Conservation (phyloP, 2,113 vertebrate genomes). For the Cathartes aura region DNA sequence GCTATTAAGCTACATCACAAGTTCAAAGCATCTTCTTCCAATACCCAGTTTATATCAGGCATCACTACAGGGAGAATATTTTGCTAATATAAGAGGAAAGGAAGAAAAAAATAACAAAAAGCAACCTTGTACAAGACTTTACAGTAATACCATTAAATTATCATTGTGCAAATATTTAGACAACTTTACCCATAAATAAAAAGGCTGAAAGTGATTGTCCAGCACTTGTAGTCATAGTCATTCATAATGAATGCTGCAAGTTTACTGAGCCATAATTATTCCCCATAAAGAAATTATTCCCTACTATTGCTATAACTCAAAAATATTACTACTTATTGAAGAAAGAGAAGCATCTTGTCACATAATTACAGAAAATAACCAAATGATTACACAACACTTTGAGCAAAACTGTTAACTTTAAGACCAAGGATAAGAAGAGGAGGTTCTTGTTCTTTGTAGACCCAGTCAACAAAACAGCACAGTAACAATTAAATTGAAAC, state of each 20-base stretch:
- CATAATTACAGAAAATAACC: not conserved
- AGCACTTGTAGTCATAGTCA: not conserved
- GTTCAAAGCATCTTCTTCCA: not conserved
- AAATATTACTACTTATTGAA: not conserved
- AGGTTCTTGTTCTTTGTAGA: not conserved
- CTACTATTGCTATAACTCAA: not conserved
- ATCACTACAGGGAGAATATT: not conserved
- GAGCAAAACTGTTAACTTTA: not conserved
- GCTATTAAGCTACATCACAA: not conserved
- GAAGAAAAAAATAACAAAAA: not conserved
- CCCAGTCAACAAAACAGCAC: not conserved
- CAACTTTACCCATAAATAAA: not conserved
- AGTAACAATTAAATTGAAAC: not conserved
- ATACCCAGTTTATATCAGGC: not conserved
- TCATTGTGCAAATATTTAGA: not conserved
- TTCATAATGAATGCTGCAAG: not conserved
- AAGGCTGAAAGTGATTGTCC: not conserved
- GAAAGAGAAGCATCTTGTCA: not conserved
- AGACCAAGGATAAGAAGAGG: not conserved
- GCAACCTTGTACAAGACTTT: not conserved
- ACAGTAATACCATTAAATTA: not conserved
- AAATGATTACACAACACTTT: not conserved
- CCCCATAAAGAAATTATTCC: not conserved
- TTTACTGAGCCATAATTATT: not conserved
- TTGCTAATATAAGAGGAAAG: not conserved